These are phyloP conservation scores for Melinaea marsaeus DNA, from an alignment of 2,888 invertebrate species.

Conservation along the genomic window DNA sequence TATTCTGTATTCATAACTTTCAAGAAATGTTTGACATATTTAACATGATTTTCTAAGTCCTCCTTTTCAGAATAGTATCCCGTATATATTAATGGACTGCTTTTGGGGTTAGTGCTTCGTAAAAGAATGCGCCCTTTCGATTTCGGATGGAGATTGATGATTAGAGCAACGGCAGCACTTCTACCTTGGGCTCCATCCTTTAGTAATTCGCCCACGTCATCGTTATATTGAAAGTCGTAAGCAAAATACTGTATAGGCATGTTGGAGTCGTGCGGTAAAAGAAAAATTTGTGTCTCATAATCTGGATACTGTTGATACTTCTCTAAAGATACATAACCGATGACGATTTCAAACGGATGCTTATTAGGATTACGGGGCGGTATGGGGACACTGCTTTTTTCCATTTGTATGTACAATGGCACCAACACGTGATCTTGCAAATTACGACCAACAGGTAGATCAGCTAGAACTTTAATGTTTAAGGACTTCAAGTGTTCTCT, in stretches of 20 bases:
- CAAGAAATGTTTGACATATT: slow-evolving; percentile 40
- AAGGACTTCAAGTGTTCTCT: slow-evolving; percentile 61
- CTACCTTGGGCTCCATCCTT: slow-evolving; percentile 35
- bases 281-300: slow-evolving; percentile 36
- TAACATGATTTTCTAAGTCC: slow-evolving; percentile 43
- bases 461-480: slow-evolving; percentile 38
- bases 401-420: slow-evolving; percentile 32
- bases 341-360: slow-evolving; percentile 33
- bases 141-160: slow-evolving; percentile 38
- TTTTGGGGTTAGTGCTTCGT: slow-evolving; percentile 41
- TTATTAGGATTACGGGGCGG: slow-evolving; percentile 33
- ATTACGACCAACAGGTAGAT: slow-evolving; percentile 48
- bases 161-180: slow-evolving; percentile 25
- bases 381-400: slow-evolving; percentile 55
- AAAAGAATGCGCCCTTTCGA: slow-evolving; percentile 57
- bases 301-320: slow-evolving; percentile 36
- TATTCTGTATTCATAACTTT: slow-evolving; percentile 41
- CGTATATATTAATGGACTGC: slow-evolving; percentile 40
- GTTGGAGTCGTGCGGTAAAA: slow-evolving; percentile 21
- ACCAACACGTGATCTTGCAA: slow-evolving; percentile 41
- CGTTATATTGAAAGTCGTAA: slow-evolving; percentile 71
- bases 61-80: slow-evolving; percentile 37
- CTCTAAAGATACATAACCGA: slow-evolving; percentile 38
- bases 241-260: slow-evolving; percentile 24
- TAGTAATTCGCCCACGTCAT: slow-evolving; percentile 38